Base-by-base conservation (phyloP, 2,797 vertebrate genomes). In the Atherinosoma microstoma region DNA sequence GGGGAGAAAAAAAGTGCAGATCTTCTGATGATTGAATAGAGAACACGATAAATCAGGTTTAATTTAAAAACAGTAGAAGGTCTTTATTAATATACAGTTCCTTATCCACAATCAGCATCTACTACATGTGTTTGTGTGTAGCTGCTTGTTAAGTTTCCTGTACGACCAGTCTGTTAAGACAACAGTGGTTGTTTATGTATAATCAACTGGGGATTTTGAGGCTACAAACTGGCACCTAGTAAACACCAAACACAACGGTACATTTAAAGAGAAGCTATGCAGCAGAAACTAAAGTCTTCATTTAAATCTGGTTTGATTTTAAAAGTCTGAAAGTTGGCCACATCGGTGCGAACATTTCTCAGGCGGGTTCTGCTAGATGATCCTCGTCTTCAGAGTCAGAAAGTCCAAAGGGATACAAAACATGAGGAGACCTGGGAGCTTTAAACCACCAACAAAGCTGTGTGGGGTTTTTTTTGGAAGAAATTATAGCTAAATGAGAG, bases 151-250 rank as follows among this genome's bases (percentile, higher is more conserved):
- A 15, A 22, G 64, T 70, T 70, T 75, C n/a, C 75, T 62, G 53
- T 87, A 85, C 86, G 81, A 86, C 83, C 30, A 59, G 73, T 59
- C 59, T 22, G 10, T 51, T 53, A 53, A 53, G 51, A 53, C 54
- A 57, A 30, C 27, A 30, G n/a, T 53, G 51, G 8, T 8, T 47
- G 38, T 47, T 45, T 47, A 49, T 22, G n/a, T 49, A 22, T 49
- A 49, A 49, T 49, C 20, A 49, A 49, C 47, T 49, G 47, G 47
- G n/a, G n/a, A 22, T 49, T 49, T 49, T 18, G 56, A 12, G 24
- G 84, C 86, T 88, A 88, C 86, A 78, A 65, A 76, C 22, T 75
- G 78, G 85, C 87, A 79, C 76, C 78, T 78, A 81, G 72, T 71
- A 60, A 82, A 49, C 47, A 22, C 47, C 20, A 49, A 49, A 47